Conservation (phyloP, 2,113 vertebrate species). For the Euleptes europaea region DNA sequence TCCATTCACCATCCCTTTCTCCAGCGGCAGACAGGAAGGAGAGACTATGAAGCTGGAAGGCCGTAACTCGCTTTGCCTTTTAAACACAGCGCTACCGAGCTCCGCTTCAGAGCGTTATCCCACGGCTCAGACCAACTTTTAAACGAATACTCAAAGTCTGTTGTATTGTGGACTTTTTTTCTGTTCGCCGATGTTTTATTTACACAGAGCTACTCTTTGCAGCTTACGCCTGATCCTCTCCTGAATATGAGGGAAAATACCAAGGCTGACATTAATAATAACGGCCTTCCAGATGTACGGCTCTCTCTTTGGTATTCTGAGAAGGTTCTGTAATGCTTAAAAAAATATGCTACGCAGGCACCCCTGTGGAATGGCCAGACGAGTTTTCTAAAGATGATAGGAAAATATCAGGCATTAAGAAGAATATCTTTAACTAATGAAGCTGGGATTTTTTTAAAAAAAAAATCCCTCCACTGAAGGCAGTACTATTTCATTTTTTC, state of each 20-base stretch:
- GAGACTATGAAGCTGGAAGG: slow-evolving; percentile 50
- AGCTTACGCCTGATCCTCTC: slow-evolving; percentile 2
- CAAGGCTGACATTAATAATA: not conserved
- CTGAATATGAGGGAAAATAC: not conserved
- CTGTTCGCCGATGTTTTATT: slow-evolving; percentile 10
- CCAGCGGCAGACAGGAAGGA: slow-evolving; percentile 52
- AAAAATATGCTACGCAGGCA: not conserved
- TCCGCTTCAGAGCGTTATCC: slow-evolving; percentile 22
- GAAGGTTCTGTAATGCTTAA: not conserved
- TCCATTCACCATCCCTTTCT: slow-evolving; percentile 58
- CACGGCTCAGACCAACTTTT: slow-evolving; percentile 37
- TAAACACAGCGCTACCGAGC: slow-evolving; percentile 24
- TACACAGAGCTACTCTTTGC: not conserved
- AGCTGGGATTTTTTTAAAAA: not conserved
- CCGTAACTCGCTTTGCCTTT: slow-evolving; percentile 34
- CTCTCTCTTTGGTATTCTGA: not conserved
- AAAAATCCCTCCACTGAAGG: not conserved
- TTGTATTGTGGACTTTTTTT: not conserved
- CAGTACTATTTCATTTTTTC: not conserved
- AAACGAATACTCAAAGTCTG: slow-evolving; percentile 20
- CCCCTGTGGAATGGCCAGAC: not conserved
- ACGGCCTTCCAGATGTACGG: not conserved
- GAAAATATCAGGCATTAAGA: not conserved
- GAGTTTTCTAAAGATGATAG: not conserved
- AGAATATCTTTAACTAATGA: not conserved